Percentiles rank a stretch among this genome's conserved stretches.
Conservation (phyloP, 2,888 invertebrate species). For the Heteromyza rotundicornis region DNA sequence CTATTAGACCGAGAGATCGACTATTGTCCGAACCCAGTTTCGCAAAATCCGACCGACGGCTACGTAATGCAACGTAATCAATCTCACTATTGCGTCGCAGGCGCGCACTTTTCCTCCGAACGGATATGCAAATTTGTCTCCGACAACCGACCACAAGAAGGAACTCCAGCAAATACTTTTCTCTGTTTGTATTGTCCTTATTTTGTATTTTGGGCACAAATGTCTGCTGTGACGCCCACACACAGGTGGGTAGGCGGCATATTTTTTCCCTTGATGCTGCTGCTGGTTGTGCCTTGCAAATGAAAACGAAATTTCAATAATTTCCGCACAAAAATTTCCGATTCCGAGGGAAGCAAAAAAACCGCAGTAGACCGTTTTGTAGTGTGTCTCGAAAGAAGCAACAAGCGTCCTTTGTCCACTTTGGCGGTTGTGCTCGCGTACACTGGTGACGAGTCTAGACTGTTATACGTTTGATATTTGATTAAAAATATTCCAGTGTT, state of each 20-base stretch:
- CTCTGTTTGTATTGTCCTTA: background rate
- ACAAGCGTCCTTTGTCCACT: constrained; percentile 34
- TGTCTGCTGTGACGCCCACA: background rate
- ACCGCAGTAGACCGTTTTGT: constrained; percentile 6
- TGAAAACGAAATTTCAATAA: constrained; percentile 53
- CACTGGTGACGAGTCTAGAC: constrained; percentile 29
- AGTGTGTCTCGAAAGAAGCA: constrained; percentile 26
- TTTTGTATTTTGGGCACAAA: background rate
- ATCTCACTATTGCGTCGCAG: no score
- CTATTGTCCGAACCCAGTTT: no score
- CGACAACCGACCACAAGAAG: constrained; percentile 33
- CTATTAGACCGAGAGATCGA: no score
- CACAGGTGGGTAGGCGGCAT: background rate
- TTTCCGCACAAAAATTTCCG: constrained; percentile 46
- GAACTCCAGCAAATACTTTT: no score
- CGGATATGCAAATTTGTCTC: constrained; percentile 52
- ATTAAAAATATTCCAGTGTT: constrained; percentile 33
- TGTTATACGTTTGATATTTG: constrained; percentile 39
- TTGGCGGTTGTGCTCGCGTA: constrained; percentile 28
- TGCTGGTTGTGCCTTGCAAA: constrained; percentile 27
- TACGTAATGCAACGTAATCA: no score
- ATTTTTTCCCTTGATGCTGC: background rate
- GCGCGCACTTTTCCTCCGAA: constrained; percentile 21
- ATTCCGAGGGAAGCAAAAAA: constrained; percentile 5
- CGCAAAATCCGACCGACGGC: background rate